Percentiles rank a stretch among this genome's conserved stretches.
These are phyloP conservation scores for Eulemur coronatus DNA, from an alignment of 2,797 vertebrate species.

Conservation along the genomic window DNA sequence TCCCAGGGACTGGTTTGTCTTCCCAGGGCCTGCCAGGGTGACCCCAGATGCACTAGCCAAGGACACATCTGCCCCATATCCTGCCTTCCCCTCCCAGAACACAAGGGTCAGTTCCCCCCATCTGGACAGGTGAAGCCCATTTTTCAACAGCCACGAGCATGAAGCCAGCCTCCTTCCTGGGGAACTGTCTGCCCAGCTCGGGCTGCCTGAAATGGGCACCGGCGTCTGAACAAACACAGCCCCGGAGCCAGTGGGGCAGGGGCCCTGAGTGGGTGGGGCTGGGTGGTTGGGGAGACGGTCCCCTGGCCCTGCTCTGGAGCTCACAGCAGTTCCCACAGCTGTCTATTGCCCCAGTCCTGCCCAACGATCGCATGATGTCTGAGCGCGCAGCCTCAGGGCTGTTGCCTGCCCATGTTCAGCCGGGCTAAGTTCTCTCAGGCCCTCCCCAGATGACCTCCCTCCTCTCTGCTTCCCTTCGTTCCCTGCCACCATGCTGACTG, in stretches of 20 bases:
- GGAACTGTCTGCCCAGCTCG: constrained; percentile 9
- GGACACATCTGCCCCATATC: not conserved
- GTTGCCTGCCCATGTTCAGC: not conserved
- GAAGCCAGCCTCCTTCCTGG: constrained; percentile 9
- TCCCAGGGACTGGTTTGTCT: not conserved
- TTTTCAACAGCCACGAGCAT: constrained; percentile 7
- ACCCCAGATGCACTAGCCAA: not conserved
- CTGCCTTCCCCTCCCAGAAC: not conserved
- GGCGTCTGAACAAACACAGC: constrained; percentile 56
- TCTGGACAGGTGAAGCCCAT: constrained; percentile 44
- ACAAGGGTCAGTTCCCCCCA: not conserved
- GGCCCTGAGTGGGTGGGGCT: not conserved
- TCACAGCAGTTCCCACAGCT: not conserved
- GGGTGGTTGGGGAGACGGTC: not conserved
- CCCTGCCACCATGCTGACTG: not conserved
- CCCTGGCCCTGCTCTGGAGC: not conserved
- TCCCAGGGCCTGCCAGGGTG: not conserved
- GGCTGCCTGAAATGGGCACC: constrained; percentile 41
- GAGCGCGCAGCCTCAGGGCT: not conserved
- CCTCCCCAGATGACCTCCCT: not conserved
- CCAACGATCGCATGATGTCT: fast-evolving
- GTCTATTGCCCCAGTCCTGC: not conserved
- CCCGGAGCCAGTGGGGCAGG: not conserved
- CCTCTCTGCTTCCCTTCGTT: not conserved
- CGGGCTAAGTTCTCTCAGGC: constrained; percentile 28